phyloP scores from a whole-genome alignment of 2,113 vertebrate species.

The Mormyrus lacerda region DNA sequence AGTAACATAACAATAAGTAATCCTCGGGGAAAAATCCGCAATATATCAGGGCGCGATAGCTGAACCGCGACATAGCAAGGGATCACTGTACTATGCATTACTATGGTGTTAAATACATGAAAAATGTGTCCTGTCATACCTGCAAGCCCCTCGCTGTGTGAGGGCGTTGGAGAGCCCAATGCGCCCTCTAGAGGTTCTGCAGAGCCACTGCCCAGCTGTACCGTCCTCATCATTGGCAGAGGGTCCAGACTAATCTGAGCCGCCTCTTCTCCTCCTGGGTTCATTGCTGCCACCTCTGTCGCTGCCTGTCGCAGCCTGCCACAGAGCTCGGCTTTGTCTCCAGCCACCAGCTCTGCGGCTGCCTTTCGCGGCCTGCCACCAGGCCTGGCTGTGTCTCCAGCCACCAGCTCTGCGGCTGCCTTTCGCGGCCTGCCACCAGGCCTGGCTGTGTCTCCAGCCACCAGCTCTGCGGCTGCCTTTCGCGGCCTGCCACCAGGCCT shows the following conservation, averaged over 20 bases:
- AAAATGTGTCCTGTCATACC: background rate
- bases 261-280: background rate
- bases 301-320: background rate
- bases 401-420: fast-evolving
- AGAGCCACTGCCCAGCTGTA: background rate
- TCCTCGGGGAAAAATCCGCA: no score
- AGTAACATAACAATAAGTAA: no score
- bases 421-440: background rate
- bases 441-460: background rate
- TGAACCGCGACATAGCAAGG: no score
- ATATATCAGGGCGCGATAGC: no score
- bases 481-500: background rate
- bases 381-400: background rate
- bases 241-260: background rate
- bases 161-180: background rate
- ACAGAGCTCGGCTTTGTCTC: background rate
- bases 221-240: background rate
- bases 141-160: background rate
- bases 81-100: background rate
- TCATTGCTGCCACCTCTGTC: background rate
- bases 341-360: fast-evolving
- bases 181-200: background rate
- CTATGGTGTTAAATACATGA: background rate
- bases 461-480: background rate
- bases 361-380: background rate